Evolutionary conservation across 1,140 invertebrate genomes (phyloP).

Genomic region (Ooceraea biroi): DNA sequence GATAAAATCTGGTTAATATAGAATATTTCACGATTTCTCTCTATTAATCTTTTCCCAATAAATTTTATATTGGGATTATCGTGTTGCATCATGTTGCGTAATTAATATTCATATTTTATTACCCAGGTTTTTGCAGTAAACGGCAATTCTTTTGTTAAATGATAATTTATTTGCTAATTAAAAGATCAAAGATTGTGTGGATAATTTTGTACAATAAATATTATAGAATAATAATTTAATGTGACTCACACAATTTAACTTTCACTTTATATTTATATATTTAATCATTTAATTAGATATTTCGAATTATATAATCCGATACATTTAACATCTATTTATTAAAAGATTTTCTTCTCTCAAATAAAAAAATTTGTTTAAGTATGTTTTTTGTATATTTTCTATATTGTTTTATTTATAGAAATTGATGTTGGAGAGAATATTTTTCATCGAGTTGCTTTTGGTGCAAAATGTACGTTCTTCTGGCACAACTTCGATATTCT

Average conservation of each 20-base stretch:
- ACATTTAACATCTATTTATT: not conserved
- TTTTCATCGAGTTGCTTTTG: not conserved
- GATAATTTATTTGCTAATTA: no score
- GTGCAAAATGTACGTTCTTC: not conserved
- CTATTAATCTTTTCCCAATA: not conserved
- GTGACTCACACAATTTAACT: no score
- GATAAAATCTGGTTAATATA: constrained; percentile 2
- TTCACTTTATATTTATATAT: no score
- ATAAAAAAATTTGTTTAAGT: not conserved
- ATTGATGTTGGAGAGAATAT: not conserved
- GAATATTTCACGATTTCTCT: not conserved
- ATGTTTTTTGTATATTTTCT: no score
- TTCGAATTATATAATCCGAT: no score
- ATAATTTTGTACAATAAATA: constrained; percentile 1
- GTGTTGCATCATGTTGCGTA: not conserved
- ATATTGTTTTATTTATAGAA: constrained; percentile 12
- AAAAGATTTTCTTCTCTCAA: not conserved
- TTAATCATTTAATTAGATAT: no score
- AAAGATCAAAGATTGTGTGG: not conserved
- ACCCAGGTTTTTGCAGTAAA: not conserved
- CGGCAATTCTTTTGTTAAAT: not conserved
- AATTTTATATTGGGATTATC: constrained; percentile 8
- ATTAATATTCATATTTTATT: not conserved
- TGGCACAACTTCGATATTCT: not conserved
- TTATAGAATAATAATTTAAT: not conserved